Conservation (phyloP, 1,140 invertebrate species). For the Orius laevigatus region DNA sequence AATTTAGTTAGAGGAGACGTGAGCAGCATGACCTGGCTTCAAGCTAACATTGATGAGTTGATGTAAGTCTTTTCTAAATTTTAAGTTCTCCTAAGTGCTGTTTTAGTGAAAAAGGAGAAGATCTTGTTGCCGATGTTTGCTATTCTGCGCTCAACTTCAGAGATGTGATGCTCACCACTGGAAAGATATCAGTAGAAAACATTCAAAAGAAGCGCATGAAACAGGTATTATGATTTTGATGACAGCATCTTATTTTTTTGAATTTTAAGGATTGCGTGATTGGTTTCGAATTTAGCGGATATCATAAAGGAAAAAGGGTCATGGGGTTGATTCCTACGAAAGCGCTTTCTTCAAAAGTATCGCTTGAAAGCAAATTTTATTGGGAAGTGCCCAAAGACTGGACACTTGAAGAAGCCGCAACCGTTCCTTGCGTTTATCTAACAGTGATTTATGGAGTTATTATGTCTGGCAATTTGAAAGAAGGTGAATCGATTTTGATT, state of each 20-base stretch:
- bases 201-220: conserved; percentile 34
- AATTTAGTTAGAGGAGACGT: conserved; percentile 66
- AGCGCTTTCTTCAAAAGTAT: conserved; percentile 40
- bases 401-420: conserved; percentile 73
- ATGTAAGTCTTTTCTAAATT: conserved; percentile 23
- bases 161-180: conserved; percentile 62
- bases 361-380: conserved; percentile 39
- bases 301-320: conserved; percentile 35
- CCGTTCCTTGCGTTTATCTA: conserved; percentile 69
- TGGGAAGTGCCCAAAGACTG: conserved; percentile 71
- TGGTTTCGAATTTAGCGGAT: conserved; percentile 60
- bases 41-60: conserved; percentile 36
- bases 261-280: conserved; percentile 36
- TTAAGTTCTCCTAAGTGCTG: not conserved
- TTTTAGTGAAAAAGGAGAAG: not conserved
- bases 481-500: conserved; percentile 49
- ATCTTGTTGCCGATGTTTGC: conserved; percentile 28
- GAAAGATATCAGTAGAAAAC: conserved; percentile 46
- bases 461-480: conserved; percentile 32
- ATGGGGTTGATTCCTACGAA: conserved; percentile 47
- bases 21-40: conserved; percentile 66
- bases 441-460: conserved; percentile 36
- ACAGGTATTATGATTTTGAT: conserved; percentile 24
- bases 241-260: not conserved
- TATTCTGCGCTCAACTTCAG: conserved; percentile 58